A percentile compares a stretch with the other conserved stretches of the same genome.
phyloP scores from a whole-genome alignment of 2,797 vertebrate species.

The Myripristis jacobus region DNA sequence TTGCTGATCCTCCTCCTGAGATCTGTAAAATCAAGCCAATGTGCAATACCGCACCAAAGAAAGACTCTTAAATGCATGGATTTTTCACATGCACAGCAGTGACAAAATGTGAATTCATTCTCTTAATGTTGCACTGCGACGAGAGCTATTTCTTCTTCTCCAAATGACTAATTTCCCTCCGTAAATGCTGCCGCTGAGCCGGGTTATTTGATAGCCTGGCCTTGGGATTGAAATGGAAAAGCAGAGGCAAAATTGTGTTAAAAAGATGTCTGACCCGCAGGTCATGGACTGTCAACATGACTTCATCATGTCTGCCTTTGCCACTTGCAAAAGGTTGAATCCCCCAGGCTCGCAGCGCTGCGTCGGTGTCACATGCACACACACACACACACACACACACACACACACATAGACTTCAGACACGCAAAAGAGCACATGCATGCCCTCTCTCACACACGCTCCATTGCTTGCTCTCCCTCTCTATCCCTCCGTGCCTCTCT shows the following conservation, averaged over 20 bases:
- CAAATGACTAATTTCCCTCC: background rate
- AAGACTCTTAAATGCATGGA: background rate
- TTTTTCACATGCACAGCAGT: background rate
- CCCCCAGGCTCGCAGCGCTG: conserved; percentile 58
- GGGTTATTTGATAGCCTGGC: conserved; percentile 47
- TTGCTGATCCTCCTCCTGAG: too few species aligned
- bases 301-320: conserved; percentile 82
- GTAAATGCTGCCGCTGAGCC: conserved; percentile 13
- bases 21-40: background rate
- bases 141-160: background rate
- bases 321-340: conserved; percentile 81
- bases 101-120: background rate
- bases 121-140: background rate
- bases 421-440: background rate
- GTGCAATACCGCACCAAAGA: background rate
- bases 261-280: conserved; percentile 64
- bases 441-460: background rate
- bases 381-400: conserved; percentile 14
- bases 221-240: conserved; percentile 50
- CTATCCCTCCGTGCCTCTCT: conserved; percentile 16
- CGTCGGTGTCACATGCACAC: conserved; percentile 57
- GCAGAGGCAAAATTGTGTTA: conserved; percentile 61
- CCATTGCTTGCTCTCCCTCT: conserved; percentile 11
- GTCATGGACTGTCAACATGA: conserved; percentile 74
- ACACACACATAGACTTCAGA: conserved; percentile 7